These are phyloP conservation scores for Procavia capensis DNA, from an alignment of 2,113 vertebrate genomes.

Conservation along the genomic window DNA sequence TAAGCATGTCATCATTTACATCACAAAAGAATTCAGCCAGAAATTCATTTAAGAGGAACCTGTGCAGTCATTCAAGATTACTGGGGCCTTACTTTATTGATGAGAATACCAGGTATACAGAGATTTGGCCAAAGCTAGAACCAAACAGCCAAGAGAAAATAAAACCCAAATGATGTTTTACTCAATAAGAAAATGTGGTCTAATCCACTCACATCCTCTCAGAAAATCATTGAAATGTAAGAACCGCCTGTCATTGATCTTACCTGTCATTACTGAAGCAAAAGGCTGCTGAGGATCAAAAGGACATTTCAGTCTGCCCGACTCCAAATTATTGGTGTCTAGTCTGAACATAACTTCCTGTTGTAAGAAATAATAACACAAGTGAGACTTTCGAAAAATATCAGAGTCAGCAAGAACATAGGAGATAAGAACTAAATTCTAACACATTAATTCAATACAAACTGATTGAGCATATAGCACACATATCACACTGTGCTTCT, in stretches of 20 bases:
- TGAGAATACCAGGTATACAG: background rate
- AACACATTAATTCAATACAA: constrained; percentile 40
- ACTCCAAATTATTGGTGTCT: constrained; percentile 91
- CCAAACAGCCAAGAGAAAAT: background rate
- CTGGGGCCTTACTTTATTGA: background rate
- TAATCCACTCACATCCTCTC: background rate
- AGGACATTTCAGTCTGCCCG: constrained; percentile 96
- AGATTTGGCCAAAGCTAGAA: background rate
- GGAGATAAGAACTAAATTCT: background rate
- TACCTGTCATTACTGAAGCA: constrained; percentile 97
- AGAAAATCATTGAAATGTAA: constrained; percentile 9
- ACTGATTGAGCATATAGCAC: background rate
- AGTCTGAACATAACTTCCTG: constrained; percentile 92
- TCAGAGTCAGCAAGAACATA: background rate
- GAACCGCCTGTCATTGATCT: constrained; percentile 55
- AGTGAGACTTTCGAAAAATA: background rate
- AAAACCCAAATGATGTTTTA: constrained; percentile 17
- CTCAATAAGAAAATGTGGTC: background rate
- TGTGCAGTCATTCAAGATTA: background rate
- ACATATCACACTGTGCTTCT: background rate
- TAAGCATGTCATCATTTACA: background rate
- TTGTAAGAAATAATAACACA: constrained; percentile 63
- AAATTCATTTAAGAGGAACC: background rate
- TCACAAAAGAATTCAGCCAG: background rate
- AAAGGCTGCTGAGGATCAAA: constrained; percentile 97